Evolutionary conservation across 1,140 invertebrate genomes (phyloP), one percentile per base, ranked within the genome.

Genomic region (Argopecten irradians): DNA sequence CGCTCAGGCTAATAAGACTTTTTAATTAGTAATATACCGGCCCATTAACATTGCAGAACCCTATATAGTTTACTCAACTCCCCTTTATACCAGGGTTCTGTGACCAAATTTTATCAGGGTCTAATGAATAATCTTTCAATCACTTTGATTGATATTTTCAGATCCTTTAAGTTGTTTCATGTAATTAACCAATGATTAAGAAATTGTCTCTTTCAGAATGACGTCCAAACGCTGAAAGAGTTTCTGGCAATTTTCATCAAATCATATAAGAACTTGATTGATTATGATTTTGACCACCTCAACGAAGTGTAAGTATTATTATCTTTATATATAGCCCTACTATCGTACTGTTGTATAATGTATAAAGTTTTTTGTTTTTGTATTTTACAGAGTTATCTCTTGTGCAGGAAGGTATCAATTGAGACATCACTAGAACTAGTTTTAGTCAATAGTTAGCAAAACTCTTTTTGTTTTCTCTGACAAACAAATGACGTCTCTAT

Each of bases 241-340:
- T 94, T 92, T 88, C 87, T 93, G 2, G 35, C 92, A 13, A 87
- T 91, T 28, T 94, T 93, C 89, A 85, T 92, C 35, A 88, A 91
- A 22, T 90, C 86, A 3, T 92, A 93, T 85, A 89, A 89, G 39
- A 86, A 93, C 28, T 91, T 92, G 46, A 91, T 93, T 87, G 93
- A 94, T 87, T 88, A 88, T 85, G 91, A 94, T 82, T 92, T 94
- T 85, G 83, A 89, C 32, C 92, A 93, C 89, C 71, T 94, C 14
- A 92, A 90, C 87, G 92, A 94, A 87, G 93, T 92, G 93, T 94
- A 90, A 91, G 91, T 90, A 19, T 35, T 33, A 55, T 36, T 88
- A 9, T 84, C 19, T 34, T 46, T 1, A n/a, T 46, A 35, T 3
- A 16, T 33, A 22, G 1, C 19, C 1, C 33, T 32, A 19, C n/a